Base-by-base conservation (phyloP, 92 coral and sea anemone genomes). In the Plumapathes pennacea region DNA sequence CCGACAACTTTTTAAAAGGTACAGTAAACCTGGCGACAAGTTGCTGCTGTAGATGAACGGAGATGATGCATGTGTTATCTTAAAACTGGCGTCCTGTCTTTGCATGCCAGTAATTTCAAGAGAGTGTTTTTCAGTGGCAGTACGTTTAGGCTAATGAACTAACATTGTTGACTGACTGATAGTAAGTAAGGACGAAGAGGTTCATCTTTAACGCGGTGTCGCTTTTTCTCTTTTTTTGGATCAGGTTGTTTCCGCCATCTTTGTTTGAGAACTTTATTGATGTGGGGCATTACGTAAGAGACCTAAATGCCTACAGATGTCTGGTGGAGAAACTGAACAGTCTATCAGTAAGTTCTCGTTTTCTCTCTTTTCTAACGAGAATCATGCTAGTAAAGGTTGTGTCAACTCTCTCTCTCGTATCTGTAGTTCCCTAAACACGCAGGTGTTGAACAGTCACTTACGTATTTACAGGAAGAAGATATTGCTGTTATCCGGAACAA, bases 1-100 rank as follows among this genome's bases (percentile, higher is more conserved):
- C 74, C 70, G 99, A 38, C 99, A 94, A 70, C 77, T 94, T 34
- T 94, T 94, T 57, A 94, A 94, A 62, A 78, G 89, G 97, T 90
- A 24, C 17, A 1, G 54, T 47, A 1, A 10, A 40, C 46, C n/a
- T 40, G n/a, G 46, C 46, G 19, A 10, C 19, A n/a, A n/a, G 11
- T 40, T 10, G 46, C 4, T 10, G 11, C n/a, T 40, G n/a, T 10
- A 40, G 51, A 13, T n/a, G n/a, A n/a, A n/a, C n/a, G n/a, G n/a
- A n/a, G n/a, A n/a, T n/a, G n/a, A n/a, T n/a, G n/a, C n/a, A n/a
- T n/a, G n/a, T n/a, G n/a, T n/a, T n/a, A n/a, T n/a, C n/a, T n/a
- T n/a, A n/a, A n/a, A n/a, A n/a, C n/a, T n/a, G n/a, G n/a, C n/a
- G n/a, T n/a, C n/a, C n/a, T n/a, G n/a, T n/a, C n/a, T n/a, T n/a